Base-by-base conservation (phyloP, 1,140 invertebrate genomes). In the Hermatobates lingyangjiaoensis region DNA sequence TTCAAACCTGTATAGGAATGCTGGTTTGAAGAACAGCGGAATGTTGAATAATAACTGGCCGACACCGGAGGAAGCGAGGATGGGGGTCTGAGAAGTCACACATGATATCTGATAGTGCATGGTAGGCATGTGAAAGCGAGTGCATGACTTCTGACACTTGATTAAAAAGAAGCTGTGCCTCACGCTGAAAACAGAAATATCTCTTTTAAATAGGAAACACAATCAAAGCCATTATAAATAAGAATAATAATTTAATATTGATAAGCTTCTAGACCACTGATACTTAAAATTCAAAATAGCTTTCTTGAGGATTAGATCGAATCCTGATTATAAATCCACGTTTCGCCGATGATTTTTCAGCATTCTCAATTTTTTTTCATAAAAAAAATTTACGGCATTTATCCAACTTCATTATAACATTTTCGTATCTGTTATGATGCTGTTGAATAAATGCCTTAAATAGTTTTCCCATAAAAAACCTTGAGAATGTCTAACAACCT, bases 71-170 rank as follows among this genome's bases (percentile, higher is more conserved):
- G 54, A 74, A 71, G 54, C 86, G 67, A 1, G 83, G 84, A 14
- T 81, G 76, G 5, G 74, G 64, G 54, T 74, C 71, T 24, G 69
- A 68, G 27, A 85, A 71, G 56, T 86, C 76, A 34, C 87, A 73
- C 63, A 80, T 80, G 27, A 90, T 71, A 60, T 95, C 90, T 61
- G 87, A 92, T 10, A 91, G 67, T 2, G 81, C 78, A 64, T 95
- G 91, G 63, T 84, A 83, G 23, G 83, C 80, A 62, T 94, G 91
- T 4, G 85, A 76, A 49, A 93, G 67, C 50, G 77, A 80, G 62
- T 95, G 91, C 54, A 91, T 70, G 23, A 81, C 70, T 63, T 86
- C 79, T 0, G 80, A 81, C 1, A 87, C 79, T 15, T 77, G 67
- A 59, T 83, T 79, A 34, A 81, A 76, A 23, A 80, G 64, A 2